Evolutionary conservation across 2,888 invertebrate species (phyloP), one percentile per base, ranked within the genome.

Genomic region (Branchipolynoe longqiensis): DNA sequence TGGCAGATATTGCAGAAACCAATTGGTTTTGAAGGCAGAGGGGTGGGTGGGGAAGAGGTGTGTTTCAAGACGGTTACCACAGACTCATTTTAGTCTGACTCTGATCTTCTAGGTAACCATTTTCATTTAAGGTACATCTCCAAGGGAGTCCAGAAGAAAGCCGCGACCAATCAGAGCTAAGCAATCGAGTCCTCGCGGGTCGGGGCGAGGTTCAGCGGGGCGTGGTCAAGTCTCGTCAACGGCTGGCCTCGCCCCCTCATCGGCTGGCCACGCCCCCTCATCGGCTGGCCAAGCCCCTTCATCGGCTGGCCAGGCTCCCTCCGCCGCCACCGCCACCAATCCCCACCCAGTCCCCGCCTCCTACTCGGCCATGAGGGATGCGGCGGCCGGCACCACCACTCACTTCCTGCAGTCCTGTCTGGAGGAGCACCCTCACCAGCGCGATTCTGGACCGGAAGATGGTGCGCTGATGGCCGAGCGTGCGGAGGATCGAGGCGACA

Each of bases 161-260:
- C 64, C 28, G 33, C n/a, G 73, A 0, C 54, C 38, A 33, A 64
- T 64, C 41, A 25, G 56, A 12, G 64, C 82, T 82, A 85, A 82
- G 36, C 40, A 2, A 18, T 18, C 48, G 25, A 82, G 85, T 64
- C 82, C 54, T 36, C 54, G 33, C 33, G 36, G 48, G 54, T 73
- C n/a, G 41, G n/a, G n/a, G n/a, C 62, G n/a, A 78, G 59, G 25
- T 38, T 58, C n/a, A 56, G 41, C 62, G 14, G 25, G 14, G n/a
- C 4, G 62, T 14, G 31, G 31, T 12, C 28, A 4, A n/a, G n/a
- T n/a, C 1, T 62, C 18, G 48, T 12, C 48, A 62, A 62, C 3
- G 69, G 69, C 36, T 18, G 25, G 22, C 33, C 14, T 36, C 38
- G 36, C 33, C 36, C n/a, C 3, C 69, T n/a, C n/a, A n/a, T n/a